Conservation (phyloP, 2,113 vertebrate species). For the Rhodinocichla rosea region DNA sequence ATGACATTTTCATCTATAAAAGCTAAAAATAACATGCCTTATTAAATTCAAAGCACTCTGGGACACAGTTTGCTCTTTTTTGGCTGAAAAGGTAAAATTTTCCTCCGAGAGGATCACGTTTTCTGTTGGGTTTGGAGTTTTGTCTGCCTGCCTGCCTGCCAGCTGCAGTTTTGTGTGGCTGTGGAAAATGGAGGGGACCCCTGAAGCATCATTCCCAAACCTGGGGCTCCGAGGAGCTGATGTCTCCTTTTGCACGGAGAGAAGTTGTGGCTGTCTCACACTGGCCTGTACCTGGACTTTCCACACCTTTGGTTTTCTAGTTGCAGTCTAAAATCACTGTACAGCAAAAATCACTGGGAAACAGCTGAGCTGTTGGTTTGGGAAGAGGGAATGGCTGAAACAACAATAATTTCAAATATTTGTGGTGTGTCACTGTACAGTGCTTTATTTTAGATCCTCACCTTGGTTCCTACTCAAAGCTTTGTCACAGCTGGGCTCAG, state of each 20-base stretch:
- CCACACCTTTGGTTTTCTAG: not conserved
- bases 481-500: not conserved
- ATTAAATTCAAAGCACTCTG: conserved; percentile 23
- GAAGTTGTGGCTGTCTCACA: not conserved
- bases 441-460: not conserved
- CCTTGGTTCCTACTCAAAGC: not conserved
- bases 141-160: not conserved
- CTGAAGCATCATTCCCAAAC: not conserved
- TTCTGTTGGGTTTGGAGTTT: not conserved
- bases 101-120: not conserved
- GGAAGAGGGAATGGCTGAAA: not conserved
- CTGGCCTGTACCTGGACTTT: not conserved
- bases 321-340: no score
- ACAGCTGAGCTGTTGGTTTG: not conserved
- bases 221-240: not conserved
- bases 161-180: not conserved
- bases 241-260: not conserved
- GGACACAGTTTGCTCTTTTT: not conserved
- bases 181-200: not conserved
- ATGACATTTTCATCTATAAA: conserved; percentile 49
- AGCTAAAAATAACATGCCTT: conserved; percentile 42
- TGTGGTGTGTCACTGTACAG: fast-evolving
- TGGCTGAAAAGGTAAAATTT: not conserved
- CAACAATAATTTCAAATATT: not conserved
- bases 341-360: not conserved